Evolutionary conservation across 2,797 vertebrate species (phyloP).

Genomic region (Mionectes olivaceus): DNA sequence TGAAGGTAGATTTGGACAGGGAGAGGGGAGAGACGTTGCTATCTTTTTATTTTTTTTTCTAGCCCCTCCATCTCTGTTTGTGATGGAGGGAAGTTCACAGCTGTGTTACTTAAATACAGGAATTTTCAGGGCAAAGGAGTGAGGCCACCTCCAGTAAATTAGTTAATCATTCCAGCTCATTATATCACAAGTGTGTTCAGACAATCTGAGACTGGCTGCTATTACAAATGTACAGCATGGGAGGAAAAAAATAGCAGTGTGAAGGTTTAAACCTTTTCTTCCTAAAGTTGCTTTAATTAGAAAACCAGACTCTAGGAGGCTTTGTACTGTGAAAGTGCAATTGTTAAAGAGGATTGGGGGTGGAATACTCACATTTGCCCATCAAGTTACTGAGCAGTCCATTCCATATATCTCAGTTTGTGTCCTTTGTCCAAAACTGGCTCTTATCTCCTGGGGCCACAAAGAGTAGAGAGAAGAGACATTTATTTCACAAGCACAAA

Average conservation of each 20-base stretch:
- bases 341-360: not conserved
- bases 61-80: not conserved
- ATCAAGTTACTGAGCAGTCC: not conserved
- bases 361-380: not conserved
- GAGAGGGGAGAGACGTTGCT: not conserved
- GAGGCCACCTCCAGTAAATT: slow-evolving; percentile 22
- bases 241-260: slow-evolving; percentile 5
- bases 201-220: slow-evolving; percentile 7
- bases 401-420: not conserved
- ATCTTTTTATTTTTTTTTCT: not conserved
- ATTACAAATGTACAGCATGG: slow-evolving; percentile 3
- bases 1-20: not conserved
- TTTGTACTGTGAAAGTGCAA: slow-evolving; percentile 1
- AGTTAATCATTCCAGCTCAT: slow-evolving; percentile 38
- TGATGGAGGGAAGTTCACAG: not conserved
- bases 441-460: not conserved
- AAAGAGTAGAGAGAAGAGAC: slow-evolving; percentile 16
- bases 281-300: slow-evolving; percentile 38
- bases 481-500: slow-evolving; percentile 39
- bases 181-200: not conserved
- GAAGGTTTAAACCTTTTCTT: slow-evolving; percentile 30
- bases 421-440: slow-evolving; percentile 35
- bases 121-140: not conserved
- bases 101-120: not conserved
- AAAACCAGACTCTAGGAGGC: slow-evolving; percentile 30